Base-by-base conservation (phyloP, 1,140 invertebrate species). In the Helicoverpa zea region DNA sequence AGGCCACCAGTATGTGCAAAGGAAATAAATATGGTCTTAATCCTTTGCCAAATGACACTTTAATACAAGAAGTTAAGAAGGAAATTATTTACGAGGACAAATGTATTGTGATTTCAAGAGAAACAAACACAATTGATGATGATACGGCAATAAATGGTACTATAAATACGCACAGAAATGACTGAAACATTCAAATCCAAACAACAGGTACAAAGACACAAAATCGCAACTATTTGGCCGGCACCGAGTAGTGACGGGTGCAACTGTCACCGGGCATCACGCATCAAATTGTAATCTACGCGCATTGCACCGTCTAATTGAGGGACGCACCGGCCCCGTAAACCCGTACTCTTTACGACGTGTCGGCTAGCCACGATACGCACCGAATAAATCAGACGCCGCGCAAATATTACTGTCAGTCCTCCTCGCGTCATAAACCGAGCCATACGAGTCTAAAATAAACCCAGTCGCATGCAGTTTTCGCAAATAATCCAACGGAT, bases 351-450 rank as follows among this genome's bases (percentile, higher is more conserved):
- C 78, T 91, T 94, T 92, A 91, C 83, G 88, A 88, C 77, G 66
- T 35, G 59, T 81, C 82, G 81, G 61, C 11, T 68, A 74, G 84
- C 79, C 61, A 61, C 82, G 80, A n/a, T 84, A 84, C 82, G 82
- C 86, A 83, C 81, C 75, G 84, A 70, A 92, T 91, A 92, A 93
- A 92, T 92, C 89, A 92, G 86, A 83, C 88, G 82, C 81, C 85
- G 84, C 82, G 85, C 88, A 88, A 89, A 91, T 90, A 91, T 90
- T 87, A 87, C 87, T 88, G 88, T 90, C 84, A 88, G 84, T 64
- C 85, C 61, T 7, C 73, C 70, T 83, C 89, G 83, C 89, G 86
- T 92, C 91, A 90, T 91, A 91, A 92, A 90, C 79, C 77, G 82
- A 68, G 84, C 87, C 84, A 89, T 89, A 87, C 86, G 63, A 14